These are phyloP conservation scores for Charanyca ferruginea DNA, from an alignment of 2,888 invertebrate genomes.

Conservation along the genomic window DNA sequence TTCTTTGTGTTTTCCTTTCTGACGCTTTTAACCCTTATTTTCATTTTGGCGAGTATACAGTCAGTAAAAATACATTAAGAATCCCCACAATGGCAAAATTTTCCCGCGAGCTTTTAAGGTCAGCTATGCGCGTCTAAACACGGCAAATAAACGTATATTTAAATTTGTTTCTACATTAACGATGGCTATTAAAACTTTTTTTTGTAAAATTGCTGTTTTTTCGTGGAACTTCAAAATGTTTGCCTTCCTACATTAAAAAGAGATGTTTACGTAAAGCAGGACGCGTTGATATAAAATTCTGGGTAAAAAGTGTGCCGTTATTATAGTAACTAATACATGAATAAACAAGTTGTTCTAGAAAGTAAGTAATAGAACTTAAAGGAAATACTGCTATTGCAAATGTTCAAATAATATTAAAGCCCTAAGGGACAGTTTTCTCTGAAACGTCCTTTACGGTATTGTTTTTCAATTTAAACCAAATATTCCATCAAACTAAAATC, in stretches of 20 bases:
- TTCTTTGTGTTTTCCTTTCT: conserved; percentile 18
- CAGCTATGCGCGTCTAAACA: conserved; percentile 55
- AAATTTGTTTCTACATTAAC: conserved; percentile 55
- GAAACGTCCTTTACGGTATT: conserved; percentile 17
- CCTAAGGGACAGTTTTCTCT: conserved; percentile 5
- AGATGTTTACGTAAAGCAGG: conserved; percentile 12
- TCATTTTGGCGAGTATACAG: conserved; percentile 41
- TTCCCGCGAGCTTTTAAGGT: conserved; percentile 53
- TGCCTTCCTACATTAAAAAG: conserved; percentile 32
- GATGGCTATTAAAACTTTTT: conserved; percentile 54
- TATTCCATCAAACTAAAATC: conserved; percentile 46
- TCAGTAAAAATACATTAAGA: conserved; percentile 59
- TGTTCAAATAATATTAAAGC: background rate
- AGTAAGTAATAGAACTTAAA: background rate
- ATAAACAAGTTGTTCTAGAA: background rate
- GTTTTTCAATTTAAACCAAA: conserved; percentile 43
- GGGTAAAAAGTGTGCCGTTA: background rate
- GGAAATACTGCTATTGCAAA: background rate
- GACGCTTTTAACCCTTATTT: conserved; percentile 49
- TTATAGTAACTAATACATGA: background rate
- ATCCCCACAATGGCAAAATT: conserved; percentile 50
- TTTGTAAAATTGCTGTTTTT: conserved; percentile 48
- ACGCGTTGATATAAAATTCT: conserved; percentile 25
- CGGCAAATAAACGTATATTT: conserved; percentile 57
- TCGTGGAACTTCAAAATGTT: conserved; percentile 39